Conservation (phyloP, 2,113 vertebrate species). For the Oreochromis aureus region DNA sequence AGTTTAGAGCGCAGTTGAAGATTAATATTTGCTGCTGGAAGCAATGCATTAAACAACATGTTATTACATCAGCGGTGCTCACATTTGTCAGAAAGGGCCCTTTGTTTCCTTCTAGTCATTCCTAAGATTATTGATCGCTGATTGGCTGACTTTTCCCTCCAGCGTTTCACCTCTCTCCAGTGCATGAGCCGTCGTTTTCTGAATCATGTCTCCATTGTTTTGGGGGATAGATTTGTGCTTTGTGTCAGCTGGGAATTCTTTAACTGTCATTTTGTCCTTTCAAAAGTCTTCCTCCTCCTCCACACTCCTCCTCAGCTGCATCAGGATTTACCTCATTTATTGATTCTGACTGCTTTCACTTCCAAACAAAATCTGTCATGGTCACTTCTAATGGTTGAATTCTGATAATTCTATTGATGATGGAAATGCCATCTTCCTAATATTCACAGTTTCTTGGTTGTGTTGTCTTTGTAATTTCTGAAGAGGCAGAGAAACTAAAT, state of each 20-base stretch:
- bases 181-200: not conserved
- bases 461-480: not conserved
- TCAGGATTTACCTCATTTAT: not conserved
- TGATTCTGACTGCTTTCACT: not conserved
- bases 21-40: not conserved
- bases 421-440: not conserved
- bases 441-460: not conserved
- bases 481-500: not conserved
- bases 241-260: not conserved
- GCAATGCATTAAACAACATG: not conserved
- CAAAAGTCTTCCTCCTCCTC: not conserved
- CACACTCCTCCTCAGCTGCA: not conserved
- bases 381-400: not conserved
- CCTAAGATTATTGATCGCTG: conserved; percentile 16
- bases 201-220: not conserved
- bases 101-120: not conserved
- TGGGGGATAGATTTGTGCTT: not conserved
- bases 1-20: not conserved
- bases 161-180: not conserved
- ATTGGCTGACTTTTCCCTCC: not conserved
- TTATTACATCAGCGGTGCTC: not conserved
- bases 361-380: not conserved
- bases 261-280: not conserved
- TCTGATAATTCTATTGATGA: not conserved
- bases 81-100: not conserved